Conservation (phyloP, 1,140 invertebrate genomes). For the Chelonus insularis region DNA sequence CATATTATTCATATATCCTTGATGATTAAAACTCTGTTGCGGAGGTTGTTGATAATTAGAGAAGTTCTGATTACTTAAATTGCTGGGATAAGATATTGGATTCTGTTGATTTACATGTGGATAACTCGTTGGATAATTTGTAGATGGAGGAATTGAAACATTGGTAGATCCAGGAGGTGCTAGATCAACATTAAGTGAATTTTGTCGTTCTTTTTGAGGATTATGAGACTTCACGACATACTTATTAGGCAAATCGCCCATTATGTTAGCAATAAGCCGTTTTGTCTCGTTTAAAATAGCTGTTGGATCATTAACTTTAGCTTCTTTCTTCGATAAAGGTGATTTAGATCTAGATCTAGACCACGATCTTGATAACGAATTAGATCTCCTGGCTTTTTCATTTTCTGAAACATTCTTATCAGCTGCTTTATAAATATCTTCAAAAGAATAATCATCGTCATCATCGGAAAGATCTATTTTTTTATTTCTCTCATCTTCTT, state of each 20-base stretch:
- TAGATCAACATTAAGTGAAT: not conserved
- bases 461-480: conserved; percentile 62
- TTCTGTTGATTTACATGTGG: conserved; percentile 32
- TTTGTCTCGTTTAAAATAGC: conserved; percentile 64
- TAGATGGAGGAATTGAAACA: conserved; percentile 3
- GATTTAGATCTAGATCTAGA: conserved; percentile 51
- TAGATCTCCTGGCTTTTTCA: conserved; percentile 49
- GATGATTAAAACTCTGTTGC: conserved; percentile 37
- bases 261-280: conserved; percentile 66
- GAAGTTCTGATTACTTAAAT: conserved; percentile 29
- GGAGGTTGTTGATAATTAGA: conserved; percentile 34
- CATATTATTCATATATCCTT: conserved; percentile 28
- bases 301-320: conserved; percentile 53
- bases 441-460: conserved; percentile 70
- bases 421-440: conserved; percentile 69
- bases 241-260: conserved; percentile 63
- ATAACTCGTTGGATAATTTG: conserved; percentile 17
- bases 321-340: conserved; percentile 36
- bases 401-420: conserved; percentile 65
- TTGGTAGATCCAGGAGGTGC: conserved; percentile 22
- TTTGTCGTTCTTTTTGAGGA: conserved; percentile 19
- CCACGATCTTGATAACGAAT: conserved; percentile 51
- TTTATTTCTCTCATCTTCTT: conserved; percentile 39
- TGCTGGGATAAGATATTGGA: conserved; percentile 10
- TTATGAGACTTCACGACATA: conserved; percentile 46